Conservation (phyloP, 1,140 invertebrate genomes). For the Adoxophyes honmai region DNA sequence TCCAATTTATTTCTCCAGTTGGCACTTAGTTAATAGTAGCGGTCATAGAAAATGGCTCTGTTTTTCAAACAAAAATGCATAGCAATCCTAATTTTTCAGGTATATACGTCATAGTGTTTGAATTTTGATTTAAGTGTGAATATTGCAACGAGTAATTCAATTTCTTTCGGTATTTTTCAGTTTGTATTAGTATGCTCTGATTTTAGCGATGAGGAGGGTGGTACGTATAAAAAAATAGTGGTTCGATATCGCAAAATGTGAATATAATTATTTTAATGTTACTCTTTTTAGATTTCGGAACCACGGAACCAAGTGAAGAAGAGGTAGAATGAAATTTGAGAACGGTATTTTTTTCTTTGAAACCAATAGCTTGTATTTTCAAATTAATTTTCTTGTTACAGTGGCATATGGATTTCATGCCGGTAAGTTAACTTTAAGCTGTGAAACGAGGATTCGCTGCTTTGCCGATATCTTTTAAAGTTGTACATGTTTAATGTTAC, state of each 20-base stretch:
- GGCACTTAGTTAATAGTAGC: not conserved
- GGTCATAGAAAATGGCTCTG: not conserved
- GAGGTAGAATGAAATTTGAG: constrained; percentile 35
- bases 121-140: not conserved
- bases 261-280: no score
- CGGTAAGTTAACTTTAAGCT: constrained; percentile 51
- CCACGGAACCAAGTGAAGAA: constrained; percentile 44
- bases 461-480: no score
- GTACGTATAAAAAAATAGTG: constrained; percentile 18
- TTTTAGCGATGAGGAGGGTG: constrained; percentile 27
- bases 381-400: constrained; percentile 29
- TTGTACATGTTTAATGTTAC: no score
- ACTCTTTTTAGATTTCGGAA: constrained; percentile 32
- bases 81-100: not conserved
- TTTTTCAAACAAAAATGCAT: constrained; percentile 4
- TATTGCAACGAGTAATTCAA: not conserved
- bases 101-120: not conserved
- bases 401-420: constrained; percentile 74
- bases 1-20: no score
- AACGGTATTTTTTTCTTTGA: no score
- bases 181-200: constrained; percentile 20
- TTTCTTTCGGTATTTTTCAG: constrained; percentile 20
- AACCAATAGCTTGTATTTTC: no score
- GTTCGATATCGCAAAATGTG: no score
- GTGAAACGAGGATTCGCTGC: no score